Evolutionary conservation across 2,888 invertebrate genomes (phyloP).

Genomic region (Calameuta filiformis): DNA sequence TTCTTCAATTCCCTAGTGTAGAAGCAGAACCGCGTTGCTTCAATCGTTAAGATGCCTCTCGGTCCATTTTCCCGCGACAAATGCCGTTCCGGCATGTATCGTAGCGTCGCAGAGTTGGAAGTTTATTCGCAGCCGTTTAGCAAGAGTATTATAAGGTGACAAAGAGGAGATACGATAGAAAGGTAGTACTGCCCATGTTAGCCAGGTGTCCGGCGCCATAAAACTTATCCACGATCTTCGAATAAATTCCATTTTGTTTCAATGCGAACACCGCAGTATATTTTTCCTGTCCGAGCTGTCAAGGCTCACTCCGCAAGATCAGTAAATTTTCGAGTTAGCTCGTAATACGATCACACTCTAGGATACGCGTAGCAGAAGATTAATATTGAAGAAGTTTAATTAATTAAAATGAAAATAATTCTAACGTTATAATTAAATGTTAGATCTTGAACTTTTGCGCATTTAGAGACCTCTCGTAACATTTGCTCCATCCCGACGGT

Average conservation of each 20-base stretch:
- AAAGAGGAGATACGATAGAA: not conserved
- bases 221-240: constrained; percentile 20
- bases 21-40: not conserved
- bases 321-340: not conserved
- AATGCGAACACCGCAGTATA: constrained; percentile 6
- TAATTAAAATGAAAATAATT: not conserved
- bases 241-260: constrained; percentile 20
- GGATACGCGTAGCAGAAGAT: not conserved
- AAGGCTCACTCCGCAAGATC: not conserved
- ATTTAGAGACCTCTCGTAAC: not conserved
- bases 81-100: not conserved
- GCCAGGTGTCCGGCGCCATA: constrained; percentile 17
- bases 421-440: not conserved
- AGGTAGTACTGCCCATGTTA: constrained; percentile 5
- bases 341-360: not conserved
- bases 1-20: not conserved
- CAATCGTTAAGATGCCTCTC: not conserved
- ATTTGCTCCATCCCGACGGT: not conserved
- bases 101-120: not conserved
- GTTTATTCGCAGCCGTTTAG: not conserved
- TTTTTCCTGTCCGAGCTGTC: not conserved
- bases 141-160: not conserved
- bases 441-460: not conserved
- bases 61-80: not conserved
- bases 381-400: not conserved